A percentile compares a stretch with the other conserved stretches of the same genome.
phyloP scores from a whole-genome alignment of 2,797 vertebrate genomes.

The Octomys mimax region DNA sequence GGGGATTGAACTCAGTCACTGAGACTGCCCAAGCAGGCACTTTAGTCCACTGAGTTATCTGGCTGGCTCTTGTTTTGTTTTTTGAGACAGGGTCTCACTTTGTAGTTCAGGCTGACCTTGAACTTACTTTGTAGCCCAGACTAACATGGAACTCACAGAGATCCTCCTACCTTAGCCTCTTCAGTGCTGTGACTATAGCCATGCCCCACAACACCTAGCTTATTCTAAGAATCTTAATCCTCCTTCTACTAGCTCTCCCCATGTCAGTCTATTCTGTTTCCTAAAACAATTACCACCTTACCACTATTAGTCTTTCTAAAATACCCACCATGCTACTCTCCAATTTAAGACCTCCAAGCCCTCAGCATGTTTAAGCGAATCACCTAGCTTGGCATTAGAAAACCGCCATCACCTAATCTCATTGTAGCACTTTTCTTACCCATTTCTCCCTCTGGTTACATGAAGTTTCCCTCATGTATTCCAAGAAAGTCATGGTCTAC shows the following conservation, averaged over 20 bases:
- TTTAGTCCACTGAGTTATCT: no score
- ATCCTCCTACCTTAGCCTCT: neutral
- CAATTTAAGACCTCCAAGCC: neutral
- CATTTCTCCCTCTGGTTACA: neutral
- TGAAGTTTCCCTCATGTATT: slow-evolving; percentile 22
- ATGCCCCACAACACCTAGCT: neutral
- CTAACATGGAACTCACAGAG: neutral
- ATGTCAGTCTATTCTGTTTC: slow-evolving; percentile 31
- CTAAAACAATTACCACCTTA: neutral
- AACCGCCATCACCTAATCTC: slow-evolving; percentile 37
- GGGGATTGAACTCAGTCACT: no score
- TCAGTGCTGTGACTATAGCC: neutral
- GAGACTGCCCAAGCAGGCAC: no score
- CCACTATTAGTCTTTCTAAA: slow-evolving; percentile 44
- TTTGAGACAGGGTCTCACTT: neutral
- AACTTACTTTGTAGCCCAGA: neutral
- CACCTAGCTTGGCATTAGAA: neutral
- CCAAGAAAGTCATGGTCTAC: slow-evolving; percentile 13
- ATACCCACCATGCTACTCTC: slow-evolving; percentile 5
- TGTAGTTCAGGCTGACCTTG: neutral
- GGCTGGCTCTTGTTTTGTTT: no score
- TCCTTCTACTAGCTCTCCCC: neutral
- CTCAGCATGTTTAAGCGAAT: neutral
- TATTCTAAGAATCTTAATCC: slow-evolving; percentile 51
- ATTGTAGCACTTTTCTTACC: neutral